These are phyloP conservation scores for Andrena trimmerana DNA, from an alignment of 2,888 invertebrate genomes.

Conservation along the genomic window DNA sequence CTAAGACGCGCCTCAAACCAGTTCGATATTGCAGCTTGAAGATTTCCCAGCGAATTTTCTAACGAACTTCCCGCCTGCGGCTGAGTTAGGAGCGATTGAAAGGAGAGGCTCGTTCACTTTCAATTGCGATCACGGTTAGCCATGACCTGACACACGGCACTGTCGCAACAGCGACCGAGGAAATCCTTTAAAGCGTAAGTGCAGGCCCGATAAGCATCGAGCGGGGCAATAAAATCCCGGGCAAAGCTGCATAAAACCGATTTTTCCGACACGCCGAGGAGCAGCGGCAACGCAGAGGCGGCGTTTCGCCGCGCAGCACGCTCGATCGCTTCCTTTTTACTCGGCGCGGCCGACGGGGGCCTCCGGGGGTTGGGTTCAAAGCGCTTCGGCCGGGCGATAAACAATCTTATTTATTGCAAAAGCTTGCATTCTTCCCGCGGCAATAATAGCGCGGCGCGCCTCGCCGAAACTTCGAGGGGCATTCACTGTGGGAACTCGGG, in stretches of 20 bases:
- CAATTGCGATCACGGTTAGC: no score
- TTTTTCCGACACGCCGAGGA: constrained; percentile 10
- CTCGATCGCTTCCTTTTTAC: constrained; percentile 14
- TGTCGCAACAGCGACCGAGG: no score
- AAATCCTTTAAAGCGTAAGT: constrained; percentile 20
- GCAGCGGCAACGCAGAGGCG: neutral
- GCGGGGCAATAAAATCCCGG: neutral
- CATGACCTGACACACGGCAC: no score
- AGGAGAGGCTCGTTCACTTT: no score
- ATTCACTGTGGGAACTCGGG: constrained; percentile 22
- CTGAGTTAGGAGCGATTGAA: no score
- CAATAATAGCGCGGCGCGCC: constrained; percentile 28
- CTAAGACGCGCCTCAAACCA: no score
- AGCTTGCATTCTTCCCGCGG: constrained; percentile 28
- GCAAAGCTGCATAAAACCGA: constrained; percentile 12
- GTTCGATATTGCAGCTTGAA: no score
- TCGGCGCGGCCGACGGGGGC: neutral
- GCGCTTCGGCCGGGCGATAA: constrained; percentile 15
- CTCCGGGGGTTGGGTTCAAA: constrained; percentile 16
- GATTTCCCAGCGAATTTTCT: no score
- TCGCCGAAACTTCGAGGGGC: constrained; percentile 26
- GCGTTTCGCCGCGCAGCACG: neutral
- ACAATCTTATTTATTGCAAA: constrained; percentile 41
- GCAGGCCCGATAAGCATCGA: constrained; percentile 18
- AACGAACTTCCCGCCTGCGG: no score